Evolutionary conservation across 2,797 vertebrate genomes (phyloP).

Genomic region (Syngnathus rostellatus): DNA sequence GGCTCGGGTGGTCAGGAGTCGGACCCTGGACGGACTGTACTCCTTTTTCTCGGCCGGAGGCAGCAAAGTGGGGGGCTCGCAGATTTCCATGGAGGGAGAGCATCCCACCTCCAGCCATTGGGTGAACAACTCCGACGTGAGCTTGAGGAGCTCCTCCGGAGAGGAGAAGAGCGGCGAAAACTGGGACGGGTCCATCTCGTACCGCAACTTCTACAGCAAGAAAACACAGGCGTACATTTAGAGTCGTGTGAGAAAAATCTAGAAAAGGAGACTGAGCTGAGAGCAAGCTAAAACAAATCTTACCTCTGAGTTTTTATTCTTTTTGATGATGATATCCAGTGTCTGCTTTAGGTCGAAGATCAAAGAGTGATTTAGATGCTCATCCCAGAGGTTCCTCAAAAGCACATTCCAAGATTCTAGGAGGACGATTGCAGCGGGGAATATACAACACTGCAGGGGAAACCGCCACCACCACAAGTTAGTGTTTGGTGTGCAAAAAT

Average conservation of each 20-base stretch:
- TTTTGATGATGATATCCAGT: slow-evolving; percentile 55
- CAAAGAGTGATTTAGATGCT: slow-evolving; percentile 59
- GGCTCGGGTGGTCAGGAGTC: slow-evolving; percentile 50
- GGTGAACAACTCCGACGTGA: slow-evolving; percentile 58
- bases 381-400: slow-evolving; percentile 56
- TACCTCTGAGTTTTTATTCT: slow-evolving; percentile 53
- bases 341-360: slow-evolving; percentile 54
- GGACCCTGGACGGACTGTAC: slow-evolving; percentile 36
- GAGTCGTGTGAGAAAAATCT: no score
- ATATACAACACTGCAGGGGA: slow-evolving; percentile 69
- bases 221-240: not conserved
- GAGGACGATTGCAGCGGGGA: slow-evolving; percentile 64
- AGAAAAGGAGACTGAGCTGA: no score
- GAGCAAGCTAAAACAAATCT: not conserved
- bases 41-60: slow-evolving; percentile 14
- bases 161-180: slow-evolving; percentile 48
- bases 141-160: slow-evolving; percentile 64
- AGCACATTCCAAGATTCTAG: slow-evolving; percentile 66
- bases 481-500: slow-evolving; percentile 13
- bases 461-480: slow-evolving; percentile 7
- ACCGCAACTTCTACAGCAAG: slow-evolving; percentile 56
- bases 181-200: slow-evolving; percentile 44
- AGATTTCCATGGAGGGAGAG: slow-evolving; percentile 31
- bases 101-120: slow-evolving; percentile 59
- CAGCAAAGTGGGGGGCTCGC: slow-evolving; percentile 49